Base-by-base conservation (phyloP, 2,797 vertebrate genomes). In the Serranus cabrilla region DNA sequence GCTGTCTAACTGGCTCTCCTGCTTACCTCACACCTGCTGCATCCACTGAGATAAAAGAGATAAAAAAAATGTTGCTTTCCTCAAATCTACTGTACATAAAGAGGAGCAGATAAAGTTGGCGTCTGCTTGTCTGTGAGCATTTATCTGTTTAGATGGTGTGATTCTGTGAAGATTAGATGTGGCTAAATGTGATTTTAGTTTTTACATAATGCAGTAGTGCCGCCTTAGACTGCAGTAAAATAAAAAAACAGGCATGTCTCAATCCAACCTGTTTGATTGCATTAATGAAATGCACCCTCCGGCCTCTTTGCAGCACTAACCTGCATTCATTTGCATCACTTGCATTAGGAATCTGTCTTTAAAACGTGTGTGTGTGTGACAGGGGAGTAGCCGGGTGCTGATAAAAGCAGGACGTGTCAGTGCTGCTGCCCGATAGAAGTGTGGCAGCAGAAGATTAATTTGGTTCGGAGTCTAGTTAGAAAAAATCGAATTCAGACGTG, bases 401-500 rank as follows among this genome's bases (percentile, higher is more conserved):
- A 31, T 63, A 68, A 71, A 68, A 62, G 51, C 56, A 34, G 14
- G 2, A 78, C 12, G 13, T 55, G 57, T 56, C 60, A 60, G 2
- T 43, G 42, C 40, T 52, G 23, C 57, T 56, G 23, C 56, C 42
- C 12, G 73, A 78, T 62, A 76, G 43, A 68, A 25, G 34, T 57
- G 52, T 20, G 23, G 54, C 23, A 27, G 71, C 42, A 65, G 46
- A 55, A 71, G 60, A 87, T 78, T 84, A 0, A 78, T 85, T 78
- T 59, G 54, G 61, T 82, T 62, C 74, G 23, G 58, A 55, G 39
- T 74, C 51, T 52, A 12, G 52, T 62, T 58, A 51, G 34, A 60
- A 85, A 74, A 81, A 80, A 76, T 82, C 68, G 74, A 49, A 86
- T 81, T 78, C 52, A 76, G 8, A 74, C 18, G 20, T 84, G 77